Evolutionary conservation across 2,888 invertebrate species (phyloP), one percentile per base, ranked within the genome.

Genomic region (Macrophya annulata): DNA sequence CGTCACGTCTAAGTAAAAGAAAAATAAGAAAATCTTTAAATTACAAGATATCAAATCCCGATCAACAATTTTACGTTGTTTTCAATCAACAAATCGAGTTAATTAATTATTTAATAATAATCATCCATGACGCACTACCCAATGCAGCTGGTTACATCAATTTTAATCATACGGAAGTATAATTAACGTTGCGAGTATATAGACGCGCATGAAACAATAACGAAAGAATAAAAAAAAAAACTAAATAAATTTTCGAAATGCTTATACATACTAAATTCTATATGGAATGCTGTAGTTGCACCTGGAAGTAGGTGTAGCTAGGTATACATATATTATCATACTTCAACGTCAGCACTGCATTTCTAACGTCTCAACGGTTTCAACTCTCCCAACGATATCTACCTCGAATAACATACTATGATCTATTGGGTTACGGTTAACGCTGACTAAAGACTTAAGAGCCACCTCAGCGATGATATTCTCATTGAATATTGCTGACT

Each of bases 401-500:
- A 12, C 81, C 81, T 81, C 81, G 43, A 81, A 81, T 81, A 81
- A 81, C 81, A 81, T 43, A 40, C 81, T 81, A 62, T 62, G 40
- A 62, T 83, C 83, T 83, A 83, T 83, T 83, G 68, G 65, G 51
- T 83, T 83, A 71, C 83, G 48, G 17, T 83, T 83, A 83, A 65
- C 31, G 68, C 83, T 83, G 83, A 83, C 83, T 51, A 83, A 71
- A 83, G 68, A 81, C 81, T 81, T 15, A 62, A 62, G 81, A 81
- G 68, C 83, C n/a, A 59, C 83, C 65, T 83, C 83, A 51, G 68
- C 48, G 31, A 43, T 83, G 83, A 83, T 83, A 71, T 83, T 68
- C 83, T 83, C 83, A 83, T 81, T 43, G 81, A 81, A 81, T 81
- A 81, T 81, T 81, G 81, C 81, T 81, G 81, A 81, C 81, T 81